Percentiles rank a stretch among this genome's conserved stretches.
phyloP scores from a whole-genome alignment of 2,888 invertebrate species.

The Myopa tessellatipennis region DNA sequence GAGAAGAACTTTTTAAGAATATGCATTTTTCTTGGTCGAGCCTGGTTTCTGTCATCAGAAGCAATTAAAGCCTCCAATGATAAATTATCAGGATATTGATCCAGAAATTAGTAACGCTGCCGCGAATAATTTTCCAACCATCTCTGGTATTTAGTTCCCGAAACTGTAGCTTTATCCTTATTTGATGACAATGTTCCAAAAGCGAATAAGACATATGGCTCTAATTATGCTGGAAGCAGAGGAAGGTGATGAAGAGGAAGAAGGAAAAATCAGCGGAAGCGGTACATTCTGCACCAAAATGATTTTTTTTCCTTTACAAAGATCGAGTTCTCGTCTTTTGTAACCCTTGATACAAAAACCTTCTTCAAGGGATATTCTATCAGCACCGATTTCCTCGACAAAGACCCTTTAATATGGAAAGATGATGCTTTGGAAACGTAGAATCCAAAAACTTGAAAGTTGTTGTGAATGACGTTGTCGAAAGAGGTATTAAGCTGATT shows the following conservation, averaged over 20 bases:
- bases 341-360: neutral
- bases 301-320: constrained; percentile 11
- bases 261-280: constrained; percentile 4
- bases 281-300: constrained; percentile 13
- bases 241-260: neutral
- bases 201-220: neutral
- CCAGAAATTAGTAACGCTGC: constrained; percentile 33
- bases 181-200: neutral
- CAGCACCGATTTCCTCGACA: constrained; percentile 5
- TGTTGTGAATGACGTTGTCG: constrained; percentile 28
- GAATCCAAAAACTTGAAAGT: constrained; percentile 14
- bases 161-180: neutral
- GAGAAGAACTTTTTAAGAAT: constrained; percentile 22
- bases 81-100: constrained; percentile 30
- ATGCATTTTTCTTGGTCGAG: constrained; percentile 17
- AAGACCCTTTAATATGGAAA: constrained; percentile 10
- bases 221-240: constrained; percentile 4
- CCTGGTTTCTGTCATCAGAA: constrained; percentile 19
- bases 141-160: constrained; percentile 21
- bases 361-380: neutral
- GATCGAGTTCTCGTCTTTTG: constrained; percentile 11
- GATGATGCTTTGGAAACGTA: neutral
- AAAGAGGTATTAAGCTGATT: constrained; percentile 29
- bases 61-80: constrained; percentile 22
- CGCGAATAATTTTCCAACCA: constrained; percentile 31